phyloP scores from a whole-genome alignment of 2,113 vertebrate species.

The Reinhardtius hippoglossoides region DNA sequence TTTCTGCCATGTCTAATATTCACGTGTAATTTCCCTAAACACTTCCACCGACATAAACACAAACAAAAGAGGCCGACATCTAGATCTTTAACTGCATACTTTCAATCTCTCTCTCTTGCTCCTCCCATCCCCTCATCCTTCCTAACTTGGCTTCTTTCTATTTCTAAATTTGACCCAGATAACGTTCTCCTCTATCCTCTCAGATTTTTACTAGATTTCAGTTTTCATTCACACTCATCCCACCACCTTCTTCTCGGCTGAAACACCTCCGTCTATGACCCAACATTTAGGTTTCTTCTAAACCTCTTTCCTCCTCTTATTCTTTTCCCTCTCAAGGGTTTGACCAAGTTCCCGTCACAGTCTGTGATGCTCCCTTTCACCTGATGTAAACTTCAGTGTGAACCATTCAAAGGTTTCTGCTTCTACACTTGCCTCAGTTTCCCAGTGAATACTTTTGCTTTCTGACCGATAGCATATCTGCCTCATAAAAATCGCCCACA shows the following conservation, averaged over 20 bases:
- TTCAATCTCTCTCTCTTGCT: neutral
- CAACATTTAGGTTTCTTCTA: slow-evolving; percentile 10
- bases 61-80: neutral
- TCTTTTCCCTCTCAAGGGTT: neutral
- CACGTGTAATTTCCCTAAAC: neutral
- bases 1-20: neutral
- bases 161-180: slow-evolving; percentile 19
- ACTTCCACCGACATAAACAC: neutral
- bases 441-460: neutral
- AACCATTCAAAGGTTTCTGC: too few species aligned
- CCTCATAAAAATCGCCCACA: slow-evolving; percentile 7
- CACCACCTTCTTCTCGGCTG: neutral
- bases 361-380: slow-evolving; percentile 20
- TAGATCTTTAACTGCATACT: neutral
- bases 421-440: too few species aligned
- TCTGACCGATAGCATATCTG: slow-evolving; percentile 16
- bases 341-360: slow-evolving; percentile 21
- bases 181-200: slow-evolving; percentile 13
- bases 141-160: neutral
- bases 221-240: slow-evolving; percentile 20
- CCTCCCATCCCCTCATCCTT: slow-evolving; percentile 16
- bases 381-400: neutral
- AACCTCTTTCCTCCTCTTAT: neutral
- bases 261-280: slow-evolving; percentile 4
- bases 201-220: slow-evolving; percentile 1